A percentile compares a stretch with the other conserved stretches of the same genome.
Conservation (phyloP, 2,113 vertebrate species). For the Chlorodrepanis virens region DNA sequence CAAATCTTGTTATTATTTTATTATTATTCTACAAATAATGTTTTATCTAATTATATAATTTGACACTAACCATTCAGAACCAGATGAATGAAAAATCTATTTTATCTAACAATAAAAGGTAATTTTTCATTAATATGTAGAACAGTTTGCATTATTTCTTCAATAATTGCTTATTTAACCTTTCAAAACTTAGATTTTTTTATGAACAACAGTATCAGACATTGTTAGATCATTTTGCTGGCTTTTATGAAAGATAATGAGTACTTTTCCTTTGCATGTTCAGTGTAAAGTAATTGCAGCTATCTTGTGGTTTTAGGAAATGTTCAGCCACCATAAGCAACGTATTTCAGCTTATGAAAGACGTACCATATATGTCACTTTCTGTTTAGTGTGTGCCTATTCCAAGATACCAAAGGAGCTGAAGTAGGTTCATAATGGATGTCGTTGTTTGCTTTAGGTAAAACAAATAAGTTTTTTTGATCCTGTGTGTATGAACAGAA, state of each 20-base stretch:
- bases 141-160: neutral
- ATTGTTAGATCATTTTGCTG: neutral
- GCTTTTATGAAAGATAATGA: neutral
- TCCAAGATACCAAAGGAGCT: slow-evolving; percentile 73
- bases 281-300: neutral
- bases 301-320: neutral
- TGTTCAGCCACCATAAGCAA: neutral
- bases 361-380: slow-evolving; percentile 15
- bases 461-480: slow-evolving; percentile 69
- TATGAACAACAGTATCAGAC: neutral
- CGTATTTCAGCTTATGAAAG: neutral
- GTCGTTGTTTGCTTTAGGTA: slow-evolving; percentile 73
- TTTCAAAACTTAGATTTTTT: neutral
- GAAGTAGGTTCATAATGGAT: slow-evolving; percentile 68
- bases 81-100: neutral
- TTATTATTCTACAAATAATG: neutral
- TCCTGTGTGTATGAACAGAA: slow-evolving; percentile 14
- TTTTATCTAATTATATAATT: neutral
- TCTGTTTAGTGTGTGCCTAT: slow-evolving; percentile 68
- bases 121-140: neutral
- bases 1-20: neutral
- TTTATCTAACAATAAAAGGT: neutral
- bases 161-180: neutral
- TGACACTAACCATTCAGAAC: neutral
- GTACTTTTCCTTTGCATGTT: neutral